Percentiles rank a stretch among this genome's conserved stretches.
Evolutionary conservation across 1,140 invertebrate species (phyloP).

Genomic region (Dufourea novaeangliae): DNA sequence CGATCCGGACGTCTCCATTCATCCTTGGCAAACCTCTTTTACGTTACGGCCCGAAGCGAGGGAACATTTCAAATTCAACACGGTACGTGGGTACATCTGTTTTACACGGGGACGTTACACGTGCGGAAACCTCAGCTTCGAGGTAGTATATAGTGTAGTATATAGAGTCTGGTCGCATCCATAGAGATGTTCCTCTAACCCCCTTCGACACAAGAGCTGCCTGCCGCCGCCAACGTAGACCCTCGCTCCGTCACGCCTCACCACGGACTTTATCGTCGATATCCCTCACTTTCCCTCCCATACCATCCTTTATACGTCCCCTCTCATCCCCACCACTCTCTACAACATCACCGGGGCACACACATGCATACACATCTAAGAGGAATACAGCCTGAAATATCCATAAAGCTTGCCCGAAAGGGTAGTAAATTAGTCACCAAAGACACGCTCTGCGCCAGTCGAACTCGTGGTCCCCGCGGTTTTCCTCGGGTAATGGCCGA

Average conservation of each 20-base stretch:
- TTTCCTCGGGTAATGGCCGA: conserved; percentile 1
- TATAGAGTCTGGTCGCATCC: conserved; percentile 2
- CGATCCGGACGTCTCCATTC: neutral
- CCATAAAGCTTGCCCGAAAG: conserved; percentile 6
- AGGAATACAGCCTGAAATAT: conserved; percentile 9
- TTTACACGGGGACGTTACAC: conserved; percentile 14
- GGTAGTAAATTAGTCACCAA: conserved; percentile 43
- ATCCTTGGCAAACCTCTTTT: neutral
- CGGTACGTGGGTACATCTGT: conserved; percentile 30
- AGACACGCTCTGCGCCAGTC: neutral
- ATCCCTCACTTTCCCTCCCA: neutral
- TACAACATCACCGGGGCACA: no score
- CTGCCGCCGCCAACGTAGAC: neutral
- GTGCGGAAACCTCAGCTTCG: conserved; percentile 19
- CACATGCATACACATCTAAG: neutral
- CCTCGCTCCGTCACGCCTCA: conserved; percentile 21
- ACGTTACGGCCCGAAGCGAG: no score
- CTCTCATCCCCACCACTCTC: neutral
- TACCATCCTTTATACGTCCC: neutral
- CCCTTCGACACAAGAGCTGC: neutral
- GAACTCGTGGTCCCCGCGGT: neutral
- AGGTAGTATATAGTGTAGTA: neutral
- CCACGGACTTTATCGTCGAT: conserved; percentile 27
- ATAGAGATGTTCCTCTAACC: conserved; percentile 17
- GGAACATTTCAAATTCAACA: conserved; percentile 34